Evolutionary conservation across 2,888 invertebrate genomes (phyloP).

Genomic region (Nemotelus nigrinus): DNA sequence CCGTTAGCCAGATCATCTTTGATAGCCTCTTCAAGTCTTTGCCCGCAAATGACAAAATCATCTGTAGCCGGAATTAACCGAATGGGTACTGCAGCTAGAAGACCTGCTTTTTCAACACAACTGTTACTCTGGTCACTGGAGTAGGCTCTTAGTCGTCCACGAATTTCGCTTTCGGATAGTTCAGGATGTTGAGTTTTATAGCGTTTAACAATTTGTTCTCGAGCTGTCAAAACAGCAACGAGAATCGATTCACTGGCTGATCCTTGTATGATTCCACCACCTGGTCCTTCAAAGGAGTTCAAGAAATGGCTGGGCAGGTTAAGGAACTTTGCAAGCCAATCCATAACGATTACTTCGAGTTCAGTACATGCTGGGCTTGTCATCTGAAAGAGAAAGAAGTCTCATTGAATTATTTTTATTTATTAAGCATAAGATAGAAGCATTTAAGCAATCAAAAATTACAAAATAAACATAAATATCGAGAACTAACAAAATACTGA

Average conservation of each 20-base stretch:
- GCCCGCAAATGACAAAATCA: conserved; percentile 73
- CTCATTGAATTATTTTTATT: background rate
- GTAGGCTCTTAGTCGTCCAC: conserved; percentile 81
- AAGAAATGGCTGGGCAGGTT: conserved; percentile 85
- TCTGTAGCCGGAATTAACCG: conserved; percentile 74
- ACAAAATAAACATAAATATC: too few species aligned
- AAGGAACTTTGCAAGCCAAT: conserved; percentile 90
- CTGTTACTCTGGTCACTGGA: conserved; percentile 90
- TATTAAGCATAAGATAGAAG: too few species aligned
- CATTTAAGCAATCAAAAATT: too few species aligned
- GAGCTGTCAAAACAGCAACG: conserved; percentile 82
- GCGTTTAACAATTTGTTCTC: conserved; percentile 73
- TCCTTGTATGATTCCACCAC: conserved; percentile 89
- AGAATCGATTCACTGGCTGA: conserved; percentile 92
- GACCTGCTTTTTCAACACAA: conserved; percentile 87
- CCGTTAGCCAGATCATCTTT: conserved; percentile 81
- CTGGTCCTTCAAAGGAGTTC: conserved; percentile 78
- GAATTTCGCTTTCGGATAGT: conserved; percentile 71
- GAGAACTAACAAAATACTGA: too few species aligned
- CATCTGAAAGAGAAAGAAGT: conserved; percentile 66
- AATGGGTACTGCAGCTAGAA: conserved; percentile 82
- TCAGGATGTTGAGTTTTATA: conserved; percentile 69
- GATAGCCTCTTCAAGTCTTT: conserved; percentile 74
- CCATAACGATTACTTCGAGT: conserved; percentile 89
- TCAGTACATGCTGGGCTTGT: conserved; percentile 91